Evolutionary conservation across 1,140 invertebrate species (phyloP).

Genomic region (Druon quercuslanigerum): DNA sequence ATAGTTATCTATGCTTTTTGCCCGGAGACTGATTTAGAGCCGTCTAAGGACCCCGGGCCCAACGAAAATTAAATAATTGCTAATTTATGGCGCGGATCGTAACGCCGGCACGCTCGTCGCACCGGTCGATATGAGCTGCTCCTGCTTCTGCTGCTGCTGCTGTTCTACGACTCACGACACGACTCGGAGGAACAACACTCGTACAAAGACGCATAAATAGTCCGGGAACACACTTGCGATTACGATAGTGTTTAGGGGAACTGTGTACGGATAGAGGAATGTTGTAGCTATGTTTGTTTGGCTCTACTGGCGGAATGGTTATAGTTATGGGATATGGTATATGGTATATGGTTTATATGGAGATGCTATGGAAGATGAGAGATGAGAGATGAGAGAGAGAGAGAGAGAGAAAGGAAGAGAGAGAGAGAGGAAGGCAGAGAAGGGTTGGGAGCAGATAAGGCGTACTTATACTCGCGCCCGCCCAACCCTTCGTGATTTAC

Average conservation of each 20-base stretch:
- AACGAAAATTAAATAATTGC: slow-evolving; percentile 77
- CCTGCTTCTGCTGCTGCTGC: slow-evolving; percentile 44
- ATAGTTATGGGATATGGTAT: too few species aligned
- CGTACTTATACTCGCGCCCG: slow-evolving; percentile 21
- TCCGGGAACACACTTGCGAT: too few species aligned
- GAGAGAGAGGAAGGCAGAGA: slow-evolving; percentile 29
- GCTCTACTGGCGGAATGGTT: too few species aligned
- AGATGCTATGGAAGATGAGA: neutral
- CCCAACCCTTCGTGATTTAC: slow-evolving; percentile 40
- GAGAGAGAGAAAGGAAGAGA: slow-evolving; percentile 29
- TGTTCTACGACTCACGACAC: slow-evolving; percentile 42
- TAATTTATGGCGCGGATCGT: slow-evolving; percentile 76
- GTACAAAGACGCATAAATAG: neutral
- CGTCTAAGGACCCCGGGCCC: slow-evolving; percentile 75
- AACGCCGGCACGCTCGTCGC: slow-evolving; percentile 47
- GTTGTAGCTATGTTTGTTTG: too few species aligned
- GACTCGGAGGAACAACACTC: slow-evolving; percentile 41
- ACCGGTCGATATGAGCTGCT: slow-evolving; percentile 54
- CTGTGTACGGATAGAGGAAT: too few species aligned
- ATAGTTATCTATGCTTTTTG: slow-evolving; percentile 77
- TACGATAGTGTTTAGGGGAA: too few species aligned
- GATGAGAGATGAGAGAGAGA: slow-evolving; percentile 34
- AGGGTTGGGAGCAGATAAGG: slow-evolving; percentile 36
- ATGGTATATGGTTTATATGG: too few species aligned
- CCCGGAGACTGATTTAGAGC: slow-evolving; percentile 76